phyloP scores from a whole-genome alignment of 2,113 vertebrate species.

The Dipodomys merriami region DNA sequence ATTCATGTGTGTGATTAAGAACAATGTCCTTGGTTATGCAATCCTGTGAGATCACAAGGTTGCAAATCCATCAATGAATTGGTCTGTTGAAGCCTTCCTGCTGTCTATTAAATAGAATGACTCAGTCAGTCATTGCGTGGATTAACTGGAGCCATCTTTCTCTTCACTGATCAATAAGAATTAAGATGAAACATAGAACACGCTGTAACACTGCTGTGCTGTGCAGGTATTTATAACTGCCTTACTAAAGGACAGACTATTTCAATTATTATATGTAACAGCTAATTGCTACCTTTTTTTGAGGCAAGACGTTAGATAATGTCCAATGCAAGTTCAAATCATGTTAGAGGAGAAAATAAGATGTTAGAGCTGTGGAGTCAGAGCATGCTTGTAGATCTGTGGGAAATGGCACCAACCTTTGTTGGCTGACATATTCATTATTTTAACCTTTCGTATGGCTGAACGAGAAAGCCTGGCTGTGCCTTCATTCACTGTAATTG shows the following conservation, averaged over 20 bases:
- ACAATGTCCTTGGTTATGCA: neutral
- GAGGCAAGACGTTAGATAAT: neutral
- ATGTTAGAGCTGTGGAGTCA: neutral
- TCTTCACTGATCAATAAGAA: neutral
- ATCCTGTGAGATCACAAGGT: neutral
- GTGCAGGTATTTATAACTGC: neutral
- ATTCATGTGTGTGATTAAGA: neutral
- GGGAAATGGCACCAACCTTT: neutral
- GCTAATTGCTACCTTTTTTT: neutral
- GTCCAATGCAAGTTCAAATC: slow-evolving; percentile 9
- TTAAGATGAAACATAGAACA: neutral
- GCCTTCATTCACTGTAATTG: neutral
- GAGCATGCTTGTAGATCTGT: neutral
- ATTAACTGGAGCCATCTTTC: neutral
- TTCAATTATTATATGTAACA: neutral
- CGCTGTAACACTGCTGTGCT: neutral
- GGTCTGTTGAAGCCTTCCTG: neutral
- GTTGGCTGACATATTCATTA: neutral
- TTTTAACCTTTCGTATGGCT: neutral
- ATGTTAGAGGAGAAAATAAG: neutral
- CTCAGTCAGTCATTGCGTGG: neutral
- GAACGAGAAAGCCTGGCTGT: neutral
- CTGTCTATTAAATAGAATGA: neutral
- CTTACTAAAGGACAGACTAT: neutral
- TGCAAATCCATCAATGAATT: neutral